phyloP scores from a whole-genome alignment of 2,797 vertebrate species.

The Anas acuta region DNA sequence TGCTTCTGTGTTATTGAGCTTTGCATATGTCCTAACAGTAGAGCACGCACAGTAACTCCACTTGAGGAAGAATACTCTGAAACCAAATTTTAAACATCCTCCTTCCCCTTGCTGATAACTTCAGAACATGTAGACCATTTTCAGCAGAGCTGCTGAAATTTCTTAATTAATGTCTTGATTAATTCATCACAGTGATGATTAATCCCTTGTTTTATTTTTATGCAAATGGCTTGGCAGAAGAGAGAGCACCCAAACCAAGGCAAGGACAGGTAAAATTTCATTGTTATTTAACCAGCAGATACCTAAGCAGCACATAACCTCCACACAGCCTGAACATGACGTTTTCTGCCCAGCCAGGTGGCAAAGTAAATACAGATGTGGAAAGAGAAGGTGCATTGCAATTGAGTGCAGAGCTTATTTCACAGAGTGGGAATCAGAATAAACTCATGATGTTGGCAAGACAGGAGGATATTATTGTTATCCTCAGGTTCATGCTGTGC shows the following conservation, averaged over 20 bases:
- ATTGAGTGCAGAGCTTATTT: background rate
- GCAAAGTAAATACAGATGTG: background rate
- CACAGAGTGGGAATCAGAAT: background rate
- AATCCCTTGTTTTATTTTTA: background rate
- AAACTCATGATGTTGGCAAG: accelerated
- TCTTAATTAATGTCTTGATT: background rate
- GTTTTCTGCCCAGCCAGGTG: background rate
- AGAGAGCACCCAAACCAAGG: background rate
- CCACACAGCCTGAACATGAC: background rate
- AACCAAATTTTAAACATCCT: background rate
- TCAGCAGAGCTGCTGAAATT: background rate
- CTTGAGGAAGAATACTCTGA: background rate
- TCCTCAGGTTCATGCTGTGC: too few species aligned
- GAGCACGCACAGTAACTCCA: background rate
- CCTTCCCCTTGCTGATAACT: background rate
- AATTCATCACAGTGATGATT: background rate
- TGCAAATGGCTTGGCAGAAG: background rate
- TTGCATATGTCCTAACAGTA: background rate
- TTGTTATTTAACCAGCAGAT: background rate
- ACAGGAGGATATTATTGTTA: too few species aligned
- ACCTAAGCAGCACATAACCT: background rate
- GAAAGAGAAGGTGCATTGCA: background rate
- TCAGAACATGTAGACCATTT: background rate
- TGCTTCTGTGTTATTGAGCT: background rate
- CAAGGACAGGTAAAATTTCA: background rate